These are phyloP conservation scores for Drosophila incognita DNA, from an alignment of 2,888 invertebrate species.

Conservation along the genomic window DNA sequence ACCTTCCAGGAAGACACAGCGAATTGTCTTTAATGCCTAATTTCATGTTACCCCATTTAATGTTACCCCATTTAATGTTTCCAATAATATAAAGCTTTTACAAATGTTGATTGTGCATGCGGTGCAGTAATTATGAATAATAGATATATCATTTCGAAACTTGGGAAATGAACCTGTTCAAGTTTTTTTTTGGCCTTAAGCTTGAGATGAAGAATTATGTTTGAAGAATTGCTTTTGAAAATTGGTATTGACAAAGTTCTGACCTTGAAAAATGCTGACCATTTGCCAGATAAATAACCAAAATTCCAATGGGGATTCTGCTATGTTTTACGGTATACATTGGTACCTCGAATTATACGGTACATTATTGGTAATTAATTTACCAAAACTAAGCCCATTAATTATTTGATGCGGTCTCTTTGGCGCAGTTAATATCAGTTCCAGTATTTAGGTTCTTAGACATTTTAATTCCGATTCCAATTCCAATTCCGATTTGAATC, in stretches of 20 bases:
- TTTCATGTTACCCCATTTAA: constrained; percentile 5
- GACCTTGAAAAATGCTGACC: not conserved
- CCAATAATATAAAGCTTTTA: constrained; percentile 29
- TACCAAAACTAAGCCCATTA: not conserved
- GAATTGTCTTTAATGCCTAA: constrained; percentile 33
- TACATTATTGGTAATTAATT: not conserved
- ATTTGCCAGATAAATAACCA: not conserved
- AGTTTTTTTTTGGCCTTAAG: not conserved
- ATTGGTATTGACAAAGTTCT: not conserved
- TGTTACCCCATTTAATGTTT: too few relatives aligned
- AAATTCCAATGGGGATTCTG: not conserved
- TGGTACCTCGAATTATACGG: not conserved
- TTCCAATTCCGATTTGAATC: not conserved
- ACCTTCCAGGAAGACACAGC: constrained; percentile 59
- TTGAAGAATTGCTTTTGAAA: not conserved
- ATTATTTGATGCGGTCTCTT: not conserved
- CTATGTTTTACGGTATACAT: not conserved
- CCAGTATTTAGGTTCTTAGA: not conserved
- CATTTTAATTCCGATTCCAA: not conserved
- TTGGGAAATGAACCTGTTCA: not conserved
- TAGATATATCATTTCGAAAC: not conserved
- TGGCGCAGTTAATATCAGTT: not conserved
- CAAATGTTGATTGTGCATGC: not conserved
- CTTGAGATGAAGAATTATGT: not conserved
- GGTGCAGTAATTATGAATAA: constrained; percentile 4